Evolutionary conservation across 2,888 invertebrate genomes (phyloP).

Genomic region (Alloscopus bannaensis): DNA sequence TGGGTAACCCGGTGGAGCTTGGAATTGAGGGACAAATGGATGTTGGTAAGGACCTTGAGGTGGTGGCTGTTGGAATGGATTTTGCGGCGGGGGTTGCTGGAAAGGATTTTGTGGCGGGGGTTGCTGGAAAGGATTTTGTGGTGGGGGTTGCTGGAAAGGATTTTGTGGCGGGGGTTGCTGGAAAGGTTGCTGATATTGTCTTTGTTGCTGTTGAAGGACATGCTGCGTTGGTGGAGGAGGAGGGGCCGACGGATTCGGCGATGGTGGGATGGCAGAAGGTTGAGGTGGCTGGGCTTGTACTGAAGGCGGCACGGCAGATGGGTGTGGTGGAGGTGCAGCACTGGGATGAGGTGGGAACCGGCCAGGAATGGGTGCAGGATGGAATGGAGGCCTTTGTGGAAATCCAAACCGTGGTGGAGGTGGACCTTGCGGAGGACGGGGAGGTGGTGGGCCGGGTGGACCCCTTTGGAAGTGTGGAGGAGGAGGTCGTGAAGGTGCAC

Average conservation of each 20-base stretch:
- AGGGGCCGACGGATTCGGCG: conserved; percentile 18
- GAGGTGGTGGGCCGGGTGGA: conserved; percentile 36
- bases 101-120: conserved; percentile 19
- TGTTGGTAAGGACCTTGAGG: conserved; percentile 30
- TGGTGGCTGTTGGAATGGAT: conserved; percentile 14
- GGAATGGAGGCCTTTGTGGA: conserved; percentile 18
- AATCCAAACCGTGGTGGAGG: conserved; percentile 45
- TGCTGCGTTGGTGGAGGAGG: conserved; percentile 27
- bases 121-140: conserved; percentile 40
- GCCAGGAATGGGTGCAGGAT: conserved; percentile 23
- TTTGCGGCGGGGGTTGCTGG: conserved; percentile 25
- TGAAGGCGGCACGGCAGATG: background rate
- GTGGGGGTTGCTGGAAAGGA: conserved; percentile 30
- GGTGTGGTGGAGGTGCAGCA: conserved; percentile 6
- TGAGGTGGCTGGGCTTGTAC: conserved; percentile 25
- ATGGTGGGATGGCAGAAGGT: conserved; percentile 12
- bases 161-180: conserved; percentile 39
- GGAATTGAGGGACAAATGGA: conserved; percentile 45
- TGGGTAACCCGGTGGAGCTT: conserved; percentile 28
- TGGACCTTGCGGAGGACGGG: conserved; percentile 33
- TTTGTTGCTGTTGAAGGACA: conserved; percentile 15
- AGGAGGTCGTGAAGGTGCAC: conserved; percentile 28
- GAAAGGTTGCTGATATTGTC: conserved; percentile 8
- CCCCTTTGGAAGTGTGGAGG: conserved; percentile 31
- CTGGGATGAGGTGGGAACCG: conserved; percentile 18